Evolutionary conservation across 2,888 invertebrate species (phyloP), one percentile per base, ranked within the genome.

Genomic region (Fissipunctia ypsillon): DNA sequence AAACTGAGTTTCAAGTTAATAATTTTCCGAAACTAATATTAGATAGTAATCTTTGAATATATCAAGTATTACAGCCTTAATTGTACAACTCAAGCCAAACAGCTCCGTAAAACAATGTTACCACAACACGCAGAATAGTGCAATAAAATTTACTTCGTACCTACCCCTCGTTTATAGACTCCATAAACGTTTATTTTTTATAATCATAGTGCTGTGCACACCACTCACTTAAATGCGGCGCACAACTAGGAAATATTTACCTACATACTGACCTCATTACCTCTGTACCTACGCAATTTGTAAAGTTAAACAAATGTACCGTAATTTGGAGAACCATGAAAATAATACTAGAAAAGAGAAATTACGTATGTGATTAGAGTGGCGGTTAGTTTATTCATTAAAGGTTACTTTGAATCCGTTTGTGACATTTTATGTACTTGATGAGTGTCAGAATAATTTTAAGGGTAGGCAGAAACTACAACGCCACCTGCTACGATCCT

Each of bases 171-270:
- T 69, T 72, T 71, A 65, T 74, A 38, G 67, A 65, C 28, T 67
- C 54, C 65, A 66, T 73, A 78, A 61, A 73, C 31, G 28, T 73
- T 78, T 73, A 73, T 64, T 52, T 80, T 78, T 77, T 57, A n/a
- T 80, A 68, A 76, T 74, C n/a, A 76, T 74, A 76, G 63, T 76
- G 72, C 66, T 81, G 50, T 81, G 65, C 41, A 71, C 28, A 79
- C 72, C 69, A 81, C 76, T 75, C 35, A 78, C 10, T 65, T 56
- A 78, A 81, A 77, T 76, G 59, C 69, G 50, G 61, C 67, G 75
- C 77, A 84, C 84, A 79, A 81, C 75, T 77, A 67, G 56, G 2
- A 75, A 81, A 64, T 80, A 79, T 79, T 78, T 84, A 59, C 76
- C 73, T 79, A 63, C 57, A 60, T 69, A 69, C 65, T 81, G 59